Evolutionary conservation across 2,888 invertebrate genomes (phyloP).

Genomic region (Eupithecia insigniata): DNA sequence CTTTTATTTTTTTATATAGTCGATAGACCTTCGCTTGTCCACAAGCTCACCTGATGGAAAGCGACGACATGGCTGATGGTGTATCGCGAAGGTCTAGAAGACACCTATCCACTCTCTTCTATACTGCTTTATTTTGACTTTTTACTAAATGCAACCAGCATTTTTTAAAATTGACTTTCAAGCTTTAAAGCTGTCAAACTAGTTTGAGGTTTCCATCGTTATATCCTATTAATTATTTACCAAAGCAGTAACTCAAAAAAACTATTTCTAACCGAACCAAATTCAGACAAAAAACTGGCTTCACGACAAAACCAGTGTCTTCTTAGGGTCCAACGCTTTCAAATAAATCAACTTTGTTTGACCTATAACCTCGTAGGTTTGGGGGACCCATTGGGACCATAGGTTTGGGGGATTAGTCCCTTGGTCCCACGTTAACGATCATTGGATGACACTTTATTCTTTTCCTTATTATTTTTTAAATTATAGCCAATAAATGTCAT

Average conservation of each 20-base stretch:
- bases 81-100: too few species aligned
- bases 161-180: background rate
- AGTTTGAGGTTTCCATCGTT: background rate
- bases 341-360: slow-evolving; percentile 73
- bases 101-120: too few species aligned
- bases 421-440: slow-evolving; percentile 62
- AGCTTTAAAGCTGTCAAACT: background rate
- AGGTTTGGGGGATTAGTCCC: slow-evolving; percentile 31
- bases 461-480: slow-evolving; percentile 49
- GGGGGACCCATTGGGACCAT: slow-evolving; percentile 53
- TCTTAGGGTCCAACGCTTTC: slow-evolving; percentile 41
- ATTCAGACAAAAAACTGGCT: slow-evolving; percentile 22
- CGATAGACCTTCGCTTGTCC: too few species aligned
- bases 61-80: too few species aligned
- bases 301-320: slow-evolving; percentile 32
- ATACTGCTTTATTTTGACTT: background rate
- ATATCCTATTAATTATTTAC: slow-evolving; percentile 11
- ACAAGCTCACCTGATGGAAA: too few species aligned
- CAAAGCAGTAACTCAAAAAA: slow-evolving; percentile 6
- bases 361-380: slow-evolving; percentile 64
- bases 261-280: slow-evolving; percentile 9
- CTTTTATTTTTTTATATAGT: too few species aligned
- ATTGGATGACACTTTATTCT: slow-evolving; percentile 60
- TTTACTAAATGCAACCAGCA: too few species aligned
- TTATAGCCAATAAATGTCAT: slow-evolving; percentile 43